Conservation (phyloP, 1,140 invertebrate species). For the Archivesica marissinica region DNA sequence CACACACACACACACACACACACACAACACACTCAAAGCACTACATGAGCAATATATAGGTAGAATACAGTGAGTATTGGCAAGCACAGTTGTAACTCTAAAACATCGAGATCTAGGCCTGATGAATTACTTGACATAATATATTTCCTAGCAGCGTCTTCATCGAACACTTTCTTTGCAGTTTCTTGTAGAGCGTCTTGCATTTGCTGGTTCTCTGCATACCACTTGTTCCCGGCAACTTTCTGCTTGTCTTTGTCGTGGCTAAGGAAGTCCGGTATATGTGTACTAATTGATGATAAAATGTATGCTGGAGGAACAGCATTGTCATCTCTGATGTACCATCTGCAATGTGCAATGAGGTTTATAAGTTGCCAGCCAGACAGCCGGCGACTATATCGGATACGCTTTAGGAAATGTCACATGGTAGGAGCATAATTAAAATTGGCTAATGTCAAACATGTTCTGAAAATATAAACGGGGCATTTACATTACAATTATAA, state of each 20-base stretch:
- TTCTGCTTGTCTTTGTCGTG: conserved; percentile 60
- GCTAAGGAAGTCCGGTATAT: conserved; percentile 68
- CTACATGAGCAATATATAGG: no score
- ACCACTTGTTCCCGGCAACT: conserved; percentile 66
- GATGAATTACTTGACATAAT: conserved; percentile 94
- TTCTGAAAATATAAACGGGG: no score
- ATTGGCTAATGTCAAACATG: no score
- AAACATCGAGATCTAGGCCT: no score
- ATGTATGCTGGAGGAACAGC: conserved; percentile 91
- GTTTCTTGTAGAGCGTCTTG: conserved; percentile 96
- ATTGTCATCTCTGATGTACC: conserved; percentile 88
- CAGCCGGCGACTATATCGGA: no score
- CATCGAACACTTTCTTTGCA: conserved; percentile 65
- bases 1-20: no score
- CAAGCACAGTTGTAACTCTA: no score
- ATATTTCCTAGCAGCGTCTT: conserved; percentile 87
- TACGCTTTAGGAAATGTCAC: no score
- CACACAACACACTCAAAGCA: no score
- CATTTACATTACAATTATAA: neutral
- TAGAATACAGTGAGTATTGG: no score
- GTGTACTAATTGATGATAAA: conserved; percentile 86
- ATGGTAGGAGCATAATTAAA: no score
- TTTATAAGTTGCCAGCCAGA: no score
- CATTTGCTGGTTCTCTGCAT: conserved; percentile 88
- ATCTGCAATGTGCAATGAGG: conserved; percentile 85